A percentile compares a stretch with the other conserved stretches of the same genome.
These are phyloP conservation scores for Chymomyza procnemis DNA, from an alignment of 2,888 invertebrate genomes.

Conservation along the genomic window DNA sequence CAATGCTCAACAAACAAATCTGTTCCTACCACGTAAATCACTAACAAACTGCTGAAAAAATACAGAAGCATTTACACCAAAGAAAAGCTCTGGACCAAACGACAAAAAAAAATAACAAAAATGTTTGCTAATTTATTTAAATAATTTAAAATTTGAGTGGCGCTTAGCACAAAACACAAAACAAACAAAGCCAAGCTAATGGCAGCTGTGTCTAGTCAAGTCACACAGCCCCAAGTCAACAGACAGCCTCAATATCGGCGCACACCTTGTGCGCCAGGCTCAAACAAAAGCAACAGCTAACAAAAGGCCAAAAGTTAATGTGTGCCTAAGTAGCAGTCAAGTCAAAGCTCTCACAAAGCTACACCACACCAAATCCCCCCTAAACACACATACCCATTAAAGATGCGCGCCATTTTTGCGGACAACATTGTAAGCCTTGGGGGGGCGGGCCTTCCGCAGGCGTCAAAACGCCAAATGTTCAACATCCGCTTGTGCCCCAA, in stretches of 20 bases:
- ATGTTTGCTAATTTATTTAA: conserved; percentile 66
- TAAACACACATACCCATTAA: conserved; percentile 42
- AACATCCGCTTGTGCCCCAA: conserved; percentile 44
- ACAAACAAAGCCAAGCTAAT: conserved; percentile 37
- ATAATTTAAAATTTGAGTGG: conserved; percentile 56
- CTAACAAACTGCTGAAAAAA: conserved; percentile 53
- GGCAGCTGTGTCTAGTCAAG: conserved; percentile 66
- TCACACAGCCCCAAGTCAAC: conserved; percentile 53
- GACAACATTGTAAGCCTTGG: conserved; percentile 32
- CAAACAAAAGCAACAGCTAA: conserved; percentile 52
- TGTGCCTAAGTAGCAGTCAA: conserved; percentile 60
- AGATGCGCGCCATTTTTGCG: conserved; percentile 42
- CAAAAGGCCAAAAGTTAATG: conserved; percentile 71
- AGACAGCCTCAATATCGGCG: conserved; percentile 21
- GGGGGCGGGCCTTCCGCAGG: conserved; percentile 11
- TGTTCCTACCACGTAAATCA: conserved; percentile 59
- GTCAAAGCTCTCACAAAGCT: conserved; percentile 27
- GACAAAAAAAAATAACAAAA: conserved; percentile 17
- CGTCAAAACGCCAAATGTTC: conserved; percentile 30
- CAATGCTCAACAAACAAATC: conserved; percentile 18
- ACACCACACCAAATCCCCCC: conserved; percentile 18
- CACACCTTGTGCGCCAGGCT: conserved; percentile 6
- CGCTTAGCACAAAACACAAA: conserved; percentile 12
- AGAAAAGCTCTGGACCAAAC: not conserved
- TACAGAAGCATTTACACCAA: not conserved